Conservation (phyloP, 2,113 vertebrate species). For the Vireo altiloquus region DNA sequence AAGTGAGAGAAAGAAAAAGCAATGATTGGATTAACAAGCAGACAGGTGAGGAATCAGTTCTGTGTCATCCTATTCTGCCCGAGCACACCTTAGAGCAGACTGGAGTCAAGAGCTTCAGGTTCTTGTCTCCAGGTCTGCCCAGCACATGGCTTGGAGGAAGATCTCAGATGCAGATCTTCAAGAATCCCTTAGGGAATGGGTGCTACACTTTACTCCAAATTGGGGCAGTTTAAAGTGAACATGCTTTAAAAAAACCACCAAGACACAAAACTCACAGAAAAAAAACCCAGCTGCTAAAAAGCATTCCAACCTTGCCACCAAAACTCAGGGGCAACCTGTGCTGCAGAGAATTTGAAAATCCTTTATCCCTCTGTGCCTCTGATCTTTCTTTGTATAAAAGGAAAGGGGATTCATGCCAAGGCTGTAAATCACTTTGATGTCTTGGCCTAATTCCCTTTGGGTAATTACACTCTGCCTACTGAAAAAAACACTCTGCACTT, state of each 20-base stretch:
- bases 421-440: slow-evolving; percentile 58
- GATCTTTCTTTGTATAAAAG: slow-evolving; percentile 28
- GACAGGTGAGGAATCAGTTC: not conserved
- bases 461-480: slow-evolving; percentile 30
- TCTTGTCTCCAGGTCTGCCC: not conserved
- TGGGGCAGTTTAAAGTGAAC: not conserved
- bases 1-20: not conserved
- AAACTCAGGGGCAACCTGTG: slow-evolving; percentile 27
- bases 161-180: not conserved
- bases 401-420: slow-evolving; percentile 25
- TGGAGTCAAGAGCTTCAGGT: not conserved
- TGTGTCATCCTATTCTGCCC: too few species aligned
- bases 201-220: rapidly evolving
- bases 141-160: not conserved
- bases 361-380: slow-evolving; percentile 11
- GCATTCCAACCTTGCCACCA: slow-evolving; percentile 15
- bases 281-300: not conserved
- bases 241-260: not conserved
- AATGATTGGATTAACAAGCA: not conserved
- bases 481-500: not conserved
- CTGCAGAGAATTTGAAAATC: slow-evolving; percentile 16
- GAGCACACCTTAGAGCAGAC: not conserved
- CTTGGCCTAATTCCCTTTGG: slow-evolving; percentile 54
- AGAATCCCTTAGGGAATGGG: not conserved
- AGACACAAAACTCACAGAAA: not conserved